A percentile compares a stretch with the other conserved stretches of the same genome.
These are phyloP conservation scores for Hucho hucho DNA, from an alignment of 2,113 vertebrate species.

Conservation along the genomic window DNA sequence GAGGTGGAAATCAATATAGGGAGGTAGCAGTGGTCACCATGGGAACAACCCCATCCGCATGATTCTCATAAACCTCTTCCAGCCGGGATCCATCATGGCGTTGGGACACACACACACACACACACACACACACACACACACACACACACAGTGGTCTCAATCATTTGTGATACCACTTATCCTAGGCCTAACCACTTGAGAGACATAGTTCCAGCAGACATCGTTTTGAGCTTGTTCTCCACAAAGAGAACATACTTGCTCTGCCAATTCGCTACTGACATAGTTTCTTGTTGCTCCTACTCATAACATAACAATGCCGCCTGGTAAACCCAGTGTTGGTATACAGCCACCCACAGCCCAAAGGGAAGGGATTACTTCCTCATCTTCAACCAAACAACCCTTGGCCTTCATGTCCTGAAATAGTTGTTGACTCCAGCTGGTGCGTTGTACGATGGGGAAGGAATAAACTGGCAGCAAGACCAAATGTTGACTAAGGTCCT, in stretches of 20 bases:
- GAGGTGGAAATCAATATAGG: conserved; percentile 7
- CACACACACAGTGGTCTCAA: too few species aligned
- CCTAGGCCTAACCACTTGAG: too few species aligned
- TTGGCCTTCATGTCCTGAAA: conserved; percentile 19
- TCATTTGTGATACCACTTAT: neutral
- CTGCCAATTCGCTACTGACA: conserved; percentile 9
- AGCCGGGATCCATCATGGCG: neutral
- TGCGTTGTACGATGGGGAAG: conserved; percentile 10
- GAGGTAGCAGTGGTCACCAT: neutral
- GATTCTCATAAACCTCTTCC: neutral
- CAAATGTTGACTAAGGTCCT: conserved; percentile 31
- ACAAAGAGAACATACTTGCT: neutral
- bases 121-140: too few species aligned
- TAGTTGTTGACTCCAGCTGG: conserved; percentile 17
- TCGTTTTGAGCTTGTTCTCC: neutral
- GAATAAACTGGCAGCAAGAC: conserved; percentile 27
- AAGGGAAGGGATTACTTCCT: conserved; percentile 18
- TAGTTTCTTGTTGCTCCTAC: conserved; percentile 43
- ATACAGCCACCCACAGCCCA: conserved; percentile 7
- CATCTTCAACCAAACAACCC: conserved; percentile 2
- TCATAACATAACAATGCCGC: neutral
- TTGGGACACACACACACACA: neutral
- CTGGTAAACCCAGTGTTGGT: conserved; percentile 37
- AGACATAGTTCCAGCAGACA: neutral
- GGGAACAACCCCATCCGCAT: neutral